Evolutionary conservation across 2,888 invertebrate genomes (phyloP).

Genomic region (Perizoma affinitatum): DNA sequence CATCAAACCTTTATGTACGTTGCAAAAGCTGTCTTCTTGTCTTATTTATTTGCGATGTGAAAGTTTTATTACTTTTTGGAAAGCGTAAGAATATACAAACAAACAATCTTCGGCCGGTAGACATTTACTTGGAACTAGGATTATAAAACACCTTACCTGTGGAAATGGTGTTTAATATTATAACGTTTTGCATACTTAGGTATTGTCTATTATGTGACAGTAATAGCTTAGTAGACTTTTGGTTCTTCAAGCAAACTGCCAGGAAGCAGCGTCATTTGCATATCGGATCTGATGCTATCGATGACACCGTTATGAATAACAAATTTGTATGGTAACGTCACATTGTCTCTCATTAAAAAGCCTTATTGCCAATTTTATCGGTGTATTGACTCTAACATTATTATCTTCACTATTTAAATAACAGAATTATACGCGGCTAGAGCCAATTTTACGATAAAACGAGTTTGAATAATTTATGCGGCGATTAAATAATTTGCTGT

Average conservation of each 20-base stretch:
- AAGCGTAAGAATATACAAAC: too few species aligned
- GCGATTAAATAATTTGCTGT: constrained; percentile 31
- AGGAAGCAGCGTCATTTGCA: constrained; percentile 50
- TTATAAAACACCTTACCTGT: too few species aligned
- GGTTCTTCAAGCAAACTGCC: constrained; percentile 35
- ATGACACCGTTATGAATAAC: constrained; percentile 38
- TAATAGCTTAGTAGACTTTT: constrained; percentile 10
- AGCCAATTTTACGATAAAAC: constrained; percentile 29
- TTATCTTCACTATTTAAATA: constrained; percentile 31
- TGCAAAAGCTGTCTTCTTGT: constrained; percentile 13
- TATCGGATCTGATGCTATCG: constrained; percentile 43
- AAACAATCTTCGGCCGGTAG: too few species aligned
- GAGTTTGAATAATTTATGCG: constrained; percentile 36
- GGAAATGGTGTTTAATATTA: too few species aligned
- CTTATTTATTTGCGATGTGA: too few species aligned
- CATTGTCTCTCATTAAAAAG: constrained; percentile 45
- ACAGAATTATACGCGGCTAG: constrained; percentile 21
- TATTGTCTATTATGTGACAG: neutral
- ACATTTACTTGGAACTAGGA: too few species aligned
- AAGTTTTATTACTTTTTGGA: too few species aligned
- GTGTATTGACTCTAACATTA: constrained; percentile 21
- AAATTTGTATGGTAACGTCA: constrained; percentile 48
- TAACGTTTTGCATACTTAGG: neutral
- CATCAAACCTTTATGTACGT: constrained; percentile 43
- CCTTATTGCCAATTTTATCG: constrained; percentile 38